Evolutionary conservation across 2,888 invertebrate genomes (phyloP), one percentile per base, ranked within the genome.

Genomic region (Mycalesis mineus): DNA sequence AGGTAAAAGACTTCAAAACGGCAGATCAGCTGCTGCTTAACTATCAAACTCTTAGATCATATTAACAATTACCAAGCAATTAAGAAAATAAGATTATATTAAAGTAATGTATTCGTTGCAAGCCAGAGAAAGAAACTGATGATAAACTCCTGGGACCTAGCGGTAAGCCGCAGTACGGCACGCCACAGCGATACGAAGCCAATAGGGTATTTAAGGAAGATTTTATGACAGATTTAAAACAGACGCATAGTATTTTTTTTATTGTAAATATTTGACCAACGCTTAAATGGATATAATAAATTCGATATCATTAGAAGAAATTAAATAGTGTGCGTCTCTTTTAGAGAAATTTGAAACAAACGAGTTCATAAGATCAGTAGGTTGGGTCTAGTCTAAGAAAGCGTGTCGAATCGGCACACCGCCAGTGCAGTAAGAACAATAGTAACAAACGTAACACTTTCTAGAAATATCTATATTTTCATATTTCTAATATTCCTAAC

Each of bases 401-500:
- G 67, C 66, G 67, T 68, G 67, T 65, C 66, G 66, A 53, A 60
- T 60, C 65, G 65, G 61, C 66, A 64, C 60, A 63, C 67, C 68
- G 65, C 63, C 67, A 63, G 67, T 67, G 69, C 67, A 63, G 51
- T 62, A 56, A 22, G 22, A 22, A 64, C 57, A 57, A 51, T 59
- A 44, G 44, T 45, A 56, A 68, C 55, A 56, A 64, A 60, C 39
- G 40, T 41, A 49, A 53, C 54, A 61, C 17, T 49, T 36, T 52
- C 55, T 55, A 37, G 17, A 58, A 59, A 55, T 57, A 44, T 37
- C 64, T 65, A 67, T 56, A 49, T 59, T 39, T 41, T 57, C 58
- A 61, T 49, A 63, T 60, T 47, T 57, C 65, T 67, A 65, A 52
- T 50, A 59, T 63, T 72, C 78, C 77, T 80, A 80, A 82, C 82